phyloP scores from a whole-genome alignment of 2,888 invertebrate genomes.

The Smittia aterrima region DNA sequence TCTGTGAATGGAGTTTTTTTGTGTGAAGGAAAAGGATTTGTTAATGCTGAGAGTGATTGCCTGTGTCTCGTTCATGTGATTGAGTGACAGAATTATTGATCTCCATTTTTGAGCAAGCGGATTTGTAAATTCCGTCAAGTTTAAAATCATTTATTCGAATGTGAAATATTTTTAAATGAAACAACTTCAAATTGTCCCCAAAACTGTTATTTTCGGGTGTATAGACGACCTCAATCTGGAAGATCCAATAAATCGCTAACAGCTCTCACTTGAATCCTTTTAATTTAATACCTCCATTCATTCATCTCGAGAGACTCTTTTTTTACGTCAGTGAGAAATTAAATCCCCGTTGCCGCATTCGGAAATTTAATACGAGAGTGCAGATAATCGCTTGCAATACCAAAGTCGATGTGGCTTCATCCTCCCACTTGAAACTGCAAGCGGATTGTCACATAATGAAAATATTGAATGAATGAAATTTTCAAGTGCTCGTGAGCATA shows the following conservation, averaged over 20 bases:
- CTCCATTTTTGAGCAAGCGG: constrained; percentile 14
- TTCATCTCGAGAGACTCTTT: neutral
- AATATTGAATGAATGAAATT: neutral
- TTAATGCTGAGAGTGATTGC: neutral
- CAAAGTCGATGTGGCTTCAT: neutral
- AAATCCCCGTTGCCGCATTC: neutral
- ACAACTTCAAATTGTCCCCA: neutral
- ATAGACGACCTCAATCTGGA: neutral
- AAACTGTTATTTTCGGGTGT: too few relatives aligned
- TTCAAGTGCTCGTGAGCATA: neutral
- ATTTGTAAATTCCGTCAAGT: too few relatives aligned
- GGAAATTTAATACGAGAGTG: neutral
- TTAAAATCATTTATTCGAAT: too few relatives aligned
- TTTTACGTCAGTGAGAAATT: neutral
- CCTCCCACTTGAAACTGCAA: constrained; percentile 10
- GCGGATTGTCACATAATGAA: constrained; percentile 2
- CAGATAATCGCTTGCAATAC: constrained; percentile 1
- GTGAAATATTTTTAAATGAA: neutral
- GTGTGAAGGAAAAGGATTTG: constrained; percentile 24
- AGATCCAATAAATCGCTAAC: constrained; percentile 4
- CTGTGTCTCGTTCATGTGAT: constrained; percentile 3
- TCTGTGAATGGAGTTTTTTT: constrained; percentile 7
- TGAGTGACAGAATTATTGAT: constrained; percentile 40
- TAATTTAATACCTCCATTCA: neutral
- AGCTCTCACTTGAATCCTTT: neutral